Base-by-base conservation (phyloP, 23 tunicate genomes). In the Ciona savignyi region DNA sequence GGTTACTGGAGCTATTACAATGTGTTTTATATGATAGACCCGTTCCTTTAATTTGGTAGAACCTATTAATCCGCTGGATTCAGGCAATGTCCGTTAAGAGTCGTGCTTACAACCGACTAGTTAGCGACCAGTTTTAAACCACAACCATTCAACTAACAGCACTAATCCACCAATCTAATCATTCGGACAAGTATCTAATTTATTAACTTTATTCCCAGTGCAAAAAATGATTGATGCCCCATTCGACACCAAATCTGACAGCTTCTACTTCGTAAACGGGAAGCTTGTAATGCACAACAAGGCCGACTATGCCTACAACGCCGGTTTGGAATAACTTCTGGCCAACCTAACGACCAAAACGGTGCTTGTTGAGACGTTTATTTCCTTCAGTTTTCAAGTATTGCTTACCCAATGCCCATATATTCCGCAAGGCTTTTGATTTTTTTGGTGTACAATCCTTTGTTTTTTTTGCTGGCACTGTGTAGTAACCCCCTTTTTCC, bases 231-330 rank as follows among this genome's bases (percentile, higher is more conserved):
- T 82, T 23, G 79, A 83, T 19, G 24, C 70, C 33, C 95, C 99
- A 1, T 94, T 67, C 65, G 95, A 83, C 24, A 94, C 99, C 34
- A 94, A 87, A 56, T 94, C 99, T 27, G 99, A 94, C 80, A 86
- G 95, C 60, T 94, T 94, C 80, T 94, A 94, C 74, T 94, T 94
- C 49, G 95, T 87, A 32, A 83, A 94, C 34, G 80, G 74, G 74
- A 79, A 87, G 66, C 80, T 94, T 4, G 70, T 94, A 21, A 94
- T 94, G 99, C 99, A 94, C 33, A 87, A 94, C 71, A 87, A 87
- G 60, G 99, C 99, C 0, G 99, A 94, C 66, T 94, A 94, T 72
- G 79, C 99, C 6, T 94, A 87, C 79, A 80, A 72, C 62, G 83
- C 64, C 15, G 67, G 56, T 6, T 42, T 42, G 56, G 56, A 42